These are phyloP conservation scores for Noctua pronuba DNA, from an alignment of 2,888 invertebrate species.

Conservation along the genomic window DNA sequence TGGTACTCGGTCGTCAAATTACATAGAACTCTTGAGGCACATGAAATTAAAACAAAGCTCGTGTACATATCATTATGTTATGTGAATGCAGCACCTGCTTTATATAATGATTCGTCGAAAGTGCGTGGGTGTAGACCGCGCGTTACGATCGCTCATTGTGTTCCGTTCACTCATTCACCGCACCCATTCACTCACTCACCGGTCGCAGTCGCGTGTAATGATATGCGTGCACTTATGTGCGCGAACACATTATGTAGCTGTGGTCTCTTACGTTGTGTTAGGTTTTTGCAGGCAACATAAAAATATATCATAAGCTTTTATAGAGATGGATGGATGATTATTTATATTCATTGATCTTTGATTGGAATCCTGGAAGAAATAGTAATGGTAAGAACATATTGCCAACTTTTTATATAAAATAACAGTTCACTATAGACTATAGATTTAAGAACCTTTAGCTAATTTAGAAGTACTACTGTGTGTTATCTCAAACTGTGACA, in stretches of 20 bases:
- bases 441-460: neutral
- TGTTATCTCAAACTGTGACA: neutral
- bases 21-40: slow-evolving; percentile 15
- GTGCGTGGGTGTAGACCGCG: slow-evolving; percentile 19
- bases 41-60: slow-evolving; percentile 45
- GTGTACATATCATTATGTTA: slow-evolving; percentile 19
- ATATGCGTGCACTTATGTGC: slow-evolving; percentile 27
- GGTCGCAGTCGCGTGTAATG: slow-evolving; percentile 18
- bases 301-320: neutral
- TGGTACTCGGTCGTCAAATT: neutral
- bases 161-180: slow-evolving; percentile 32
- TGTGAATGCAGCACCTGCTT: slow-evolving; percentile 9
- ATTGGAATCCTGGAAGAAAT: neutral
- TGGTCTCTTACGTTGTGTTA: neutral
- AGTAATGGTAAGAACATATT: neutral
- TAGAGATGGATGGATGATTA: neutral
- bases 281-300: neutral
- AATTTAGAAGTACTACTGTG: neutral
- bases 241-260: slow-evolving; percentile 14
- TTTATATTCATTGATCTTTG: neutral
- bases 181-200: slow-evolving; percentile 24
- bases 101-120: slow-evolving; percentile 7
- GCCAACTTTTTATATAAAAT: neutral
- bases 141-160: slow-evolving; percentile 29
- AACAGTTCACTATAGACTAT: neutral